phyloP scores from a whole-genome alignment of 1,140 invertebrate genomes.

The Nylanderia fulva region DNA sequence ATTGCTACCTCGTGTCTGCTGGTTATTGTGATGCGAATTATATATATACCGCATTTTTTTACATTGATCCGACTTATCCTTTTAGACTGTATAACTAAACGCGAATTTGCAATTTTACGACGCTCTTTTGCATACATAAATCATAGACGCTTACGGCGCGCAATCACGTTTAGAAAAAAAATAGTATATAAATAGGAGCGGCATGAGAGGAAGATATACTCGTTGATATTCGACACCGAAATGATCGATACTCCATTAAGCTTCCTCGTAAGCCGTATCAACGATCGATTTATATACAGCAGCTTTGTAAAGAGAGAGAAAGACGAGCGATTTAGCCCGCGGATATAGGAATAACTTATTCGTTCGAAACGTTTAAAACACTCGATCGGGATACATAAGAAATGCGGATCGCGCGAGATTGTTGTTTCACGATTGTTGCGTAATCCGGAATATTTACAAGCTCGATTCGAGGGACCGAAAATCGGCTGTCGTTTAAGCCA shows the following conservation, averaged over 20 bases:
- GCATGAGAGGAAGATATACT: background rate
- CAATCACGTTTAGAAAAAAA: conserved; percentile 24
- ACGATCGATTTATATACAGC: conserved; percentile 32
- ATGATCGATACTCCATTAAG: conserved; percentile 41
- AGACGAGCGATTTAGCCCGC: conserved; percentile 3
- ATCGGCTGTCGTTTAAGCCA: conserved; percentile 23
- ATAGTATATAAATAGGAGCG: background rate
- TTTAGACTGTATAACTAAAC: background rate
- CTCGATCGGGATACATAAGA: conserved; percentile 13
- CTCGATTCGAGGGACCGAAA: background rate
- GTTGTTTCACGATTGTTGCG: background rate
- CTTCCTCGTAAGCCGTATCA: background rate
- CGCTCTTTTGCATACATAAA: conserved; percentile 16
- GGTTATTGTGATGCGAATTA: background rate
- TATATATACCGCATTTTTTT: background rate
- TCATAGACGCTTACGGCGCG: conserved; percentile 7
- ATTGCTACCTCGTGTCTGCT: background rate
- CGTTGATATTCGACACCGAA: conserved; percentile 9
- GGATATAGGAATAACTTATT: conserved; percentile 32
- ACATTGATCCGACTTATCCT: no score
- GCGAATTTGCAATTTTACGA: conserved; percentile 10
- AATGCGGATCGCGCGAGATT: background rate
- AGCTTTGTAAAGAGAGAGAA: background rate
- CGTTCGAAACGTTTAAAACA: conserved; percentile 19
- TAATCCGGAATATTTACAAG: conserved; percentile 22